Conservation (phyloP, 2,113 vertebrate genomes). For the Otocyon megalotis region DNA sequence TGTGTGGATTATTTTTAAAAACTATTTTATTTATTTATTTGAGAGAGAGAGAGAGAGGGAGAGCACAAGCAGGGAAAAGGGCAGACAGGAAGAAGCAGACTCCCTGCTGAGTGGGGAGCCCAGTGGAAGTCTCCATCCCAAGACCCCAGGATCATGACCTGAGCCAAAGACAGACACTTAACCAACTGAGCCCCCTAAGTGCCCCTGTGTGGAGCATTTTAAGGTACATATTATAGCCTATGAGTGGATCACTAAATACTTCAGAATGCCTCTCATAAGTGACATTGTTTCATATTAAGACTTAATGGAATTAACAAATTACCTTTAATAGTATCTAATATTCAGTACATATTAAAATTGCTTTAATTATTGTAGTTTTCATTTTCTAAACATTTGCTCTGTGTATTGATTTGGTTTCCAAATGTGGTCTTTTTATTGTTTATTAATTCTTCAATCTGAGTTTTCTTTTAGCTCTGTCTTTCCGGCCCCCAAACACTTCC, state of each 20-base stretch:
- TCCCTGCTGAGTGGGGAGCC: too few relatives aligned
- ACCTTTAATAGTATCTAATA: neutral
- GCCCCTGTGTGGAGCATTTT: neutral
- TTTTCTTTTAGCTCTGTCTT: neutral
- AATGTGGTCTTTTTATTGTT: neutral
- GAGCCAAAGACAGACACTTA: too few relatives aligned
- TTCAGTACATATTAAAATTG: neutral
- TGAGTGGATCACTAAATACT: neutral
- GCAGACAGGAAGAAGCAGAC: too few relatives aligned
- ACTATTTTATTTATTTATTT: too few relatives aligned
- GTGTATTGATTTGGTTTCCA: conserved; percentile 3
- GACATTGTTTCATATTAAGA: neutral
- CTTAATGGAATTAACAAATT: neutral
- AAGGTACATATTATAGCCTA: neutral
- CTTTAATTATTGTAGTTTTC: neutral
- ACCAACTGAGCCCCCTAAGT: too few relatives aligned
- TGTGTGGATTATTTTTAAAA: neutral
- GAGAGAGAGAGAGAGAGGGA: too few relatives aligned
- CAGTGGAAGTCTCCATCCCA: too few relatives aligned
- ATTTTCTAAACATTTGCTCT: neutral
- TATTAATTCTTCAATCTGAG: neutral
- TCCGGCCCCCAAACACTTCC: neutral
- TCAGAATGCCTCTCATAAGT: neutral
- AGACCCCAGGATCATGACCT: too few relatives aligned
- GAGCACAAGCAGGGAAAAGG: too few relatives aligned